phyloP scores from a whole-genome alignment of 2,888 invertebrate genomes.

The Hanleya hanleyi region DNA sequence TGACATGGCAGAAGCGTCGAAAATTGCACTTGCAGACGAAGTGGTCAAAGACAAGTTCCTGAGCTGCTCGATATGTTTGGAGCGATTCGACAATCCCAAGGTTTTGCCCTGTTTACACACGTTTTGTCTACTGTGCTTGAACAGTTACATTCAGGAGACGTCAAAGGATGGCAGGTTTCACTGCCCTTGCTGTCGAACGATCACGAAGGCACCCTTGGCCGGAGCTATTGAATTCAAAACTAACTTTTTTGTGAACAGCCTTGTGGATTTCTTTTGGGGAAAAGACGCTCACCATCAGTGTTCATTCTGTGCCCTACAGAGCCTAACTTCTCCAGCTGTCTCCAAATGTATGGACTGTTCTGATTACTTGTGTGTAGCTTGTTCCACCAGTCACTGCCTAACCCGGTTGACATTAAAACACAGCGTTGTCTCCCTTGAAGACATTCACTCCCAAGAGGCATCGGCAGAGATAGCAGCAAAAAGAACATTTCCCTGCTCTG shows the following conservation, averaged over 20 bases:
- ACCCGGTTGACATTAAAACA: neutral
- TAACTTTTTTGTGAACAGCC: neutral
- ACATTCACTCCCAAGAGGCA: no score
- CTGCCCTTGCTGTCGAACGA: neutral
- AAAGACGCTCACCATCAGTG: neutral
- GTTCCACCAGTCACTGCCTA: neutral
- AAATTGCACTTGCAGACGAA: no score
- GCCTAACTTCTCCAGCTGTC: neutral
- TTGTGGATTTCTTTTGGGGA: neutral
- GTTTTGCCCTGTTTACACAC: neutral
- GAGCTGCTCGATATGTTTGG: neutral
- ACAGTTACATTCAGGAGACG: neutral
- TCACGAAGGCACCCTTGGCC: neutral
- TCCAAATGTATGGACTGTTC: neutral
- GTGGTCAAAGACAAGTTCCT: neutral
- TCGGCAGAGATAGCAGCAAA: neutral
- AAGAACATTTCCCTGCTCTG: neutral
- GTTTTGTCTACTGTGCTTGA: neutral
- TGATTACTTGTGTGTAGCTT: neutral
- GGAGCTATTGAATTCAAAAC: neutral
- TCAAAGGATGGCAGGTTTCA: neutral
- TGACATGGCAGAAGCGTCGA: no score
- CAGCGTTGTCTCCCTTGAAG: neutral
- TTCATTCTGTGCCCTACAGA: neutral
- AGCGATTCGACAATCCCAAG: neutral